A percentile compares a stretch with the other conserved stretches of the same genome.
These are phyloP conservation scores for Musca domestica DNA, from an alignment of 1,140 invertebrate genomes.

Conservation along the genomic window DNA sequence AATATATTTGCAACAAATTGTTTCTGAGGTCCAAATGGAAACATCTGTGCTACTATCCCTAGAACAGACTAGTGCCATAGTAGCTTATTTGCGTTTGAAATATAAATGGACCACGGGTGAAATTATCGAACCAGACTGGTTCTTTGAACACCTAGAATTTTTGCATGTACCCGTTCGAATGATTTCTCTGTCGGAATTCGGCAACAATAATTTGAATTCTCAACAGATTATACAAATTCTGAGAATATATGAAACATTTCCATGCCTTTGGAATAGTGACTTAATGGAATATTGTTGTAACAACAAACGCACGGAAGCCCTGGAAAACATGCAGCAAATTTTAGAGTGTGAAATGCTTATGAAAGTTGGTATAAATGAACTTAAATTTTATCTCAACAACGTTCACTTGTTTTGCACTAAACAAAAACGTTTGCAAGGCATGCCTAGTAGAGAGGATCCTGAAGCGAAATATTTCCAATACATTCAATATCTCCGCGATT, in stretches of 20 bases:
- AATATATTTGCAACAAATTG: no score
- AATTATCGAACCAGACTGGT: no score
- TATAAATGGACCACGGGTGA: no score
- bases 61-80: no score
- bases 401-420: neutral
- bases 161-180: no score
- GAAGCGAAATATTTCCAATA: neutral
- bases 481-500: neutral
- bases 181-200: no score
- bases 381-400: neutral
- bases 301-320: neutral
- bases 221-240: neutral
- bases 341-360: neutral
- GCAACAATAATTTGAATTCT: neutral
- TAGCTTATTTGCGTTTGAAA: no score
- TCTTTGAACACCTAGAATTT: no score
- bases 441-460: neutral
- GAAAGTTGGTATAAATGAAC: neutral
- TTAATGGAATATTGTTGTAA: constrained; percentile 1
- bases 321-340: neutral
- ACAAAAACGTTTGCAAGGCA: neutral
- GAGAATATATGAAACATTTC: neutral
- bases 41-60: no score
- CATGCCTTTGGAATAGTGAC: neutral
- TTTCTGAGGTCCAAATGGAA: no score